Base-by-base conservation (phyloP, 2,888 invertebrate genomes). In the Ametastegia equiseti region DNA sequence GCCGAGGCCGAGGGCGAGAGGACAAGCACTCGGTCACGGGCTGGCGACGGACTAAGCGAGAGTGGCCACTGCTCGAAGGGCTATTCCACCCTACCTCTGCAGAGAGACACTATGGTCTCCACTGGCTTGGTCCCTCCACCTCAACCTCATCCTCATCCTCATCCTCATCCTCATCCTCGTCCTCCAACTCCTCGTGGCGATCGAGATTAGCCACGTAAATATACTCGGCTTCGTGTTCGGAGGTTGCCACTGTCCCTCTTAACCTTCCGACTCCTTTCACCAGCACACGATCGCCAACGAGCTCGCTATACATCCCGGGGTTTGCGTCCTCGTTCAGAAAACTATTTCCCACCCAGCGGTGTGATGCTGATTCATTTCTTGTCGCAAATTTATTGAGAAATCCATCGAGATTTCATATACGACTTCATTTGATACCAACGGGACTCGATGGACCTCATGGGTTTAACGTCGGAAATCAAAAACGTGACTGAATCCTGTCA, bases 201-300 rank as follows among this genome's bases (percentile, higher is more conserved):
- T 90, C 87, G 85, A 90, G 90, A 90, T 90, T 90, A 88, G 82
- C 85, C 90, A 90, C 90, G 90, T 85, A 89, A 90, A 90, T 86
- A 87, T 81, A 86, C 89, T 90, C 80, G 30, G 60, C 75, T 54
- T 75, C 75, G 50, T 75, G 50, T 75, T 19, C 73, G 7, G 11
- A 19, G 50, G n/a, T 50, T 33, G 2, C 50, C 50, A 73, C 73
- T 54, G 50, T 50, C 50, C 75, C 75, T 75, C 75, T 67, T 54
- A 54, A 75, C 75, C 75, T 54, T 75, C 36, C 75, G 54, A 50
- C 54, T 54, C 54, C 54, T 75, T 75, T 54, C 75, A 75, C 15
- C 6, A 13, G 71, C 71, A 71, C 42, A 45, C 71, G 45, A 42
- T 47, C 39, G 19, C 67, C 7, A 36, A 9, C 36, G 9, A 67